These are phyloP conservation scores for Chymomyza procnemis DNA, from an alignment of 2,888 invertebrate species.

Conservation along the genomic window DNA sequence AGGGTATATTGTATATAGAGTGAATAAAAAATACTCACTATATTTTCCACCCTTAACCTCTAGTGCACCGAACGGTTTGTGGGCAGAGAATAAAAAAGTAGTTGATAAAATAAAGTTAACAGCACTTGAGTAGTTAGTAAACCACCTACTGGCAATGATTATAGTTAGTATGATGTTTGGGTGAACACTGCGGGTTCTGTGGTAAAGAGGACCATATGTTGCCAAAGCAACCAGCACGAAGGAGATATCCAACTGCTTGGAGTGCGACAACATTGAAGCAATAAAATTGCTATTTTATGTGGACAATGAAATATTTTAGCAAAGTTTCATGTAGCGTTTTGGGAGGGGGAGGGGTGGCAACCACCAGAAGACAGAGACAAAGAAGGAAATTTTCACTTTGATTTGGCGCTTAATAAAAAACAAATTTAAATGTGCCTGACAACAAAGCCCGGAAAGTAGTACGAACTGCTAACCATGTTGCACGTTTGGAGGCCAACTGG, in stretches of 20 bases:
- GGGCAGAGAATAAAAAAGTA: slow-evolving; percentile 47
- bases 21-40: too few relatives aligned
- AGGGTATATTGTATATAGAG: too few relatives aligned
- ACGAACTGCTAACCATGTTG: background rate
- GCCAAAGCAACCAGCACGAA: background rate
- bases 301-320: background rate
- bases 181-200: background rate
- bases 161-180: background rate
- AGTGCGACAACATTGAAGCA: slow-evolving; percentile 68
- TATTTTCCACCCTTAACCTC: background rate
- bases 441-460: slow-evolving; percentile 36
- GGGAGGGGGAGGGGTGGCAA: background rate
- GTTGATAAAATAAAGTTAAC: slow-evolving; percentile 73
- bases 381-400: slow-evolving; percentile 55
- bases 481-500: slow-evolving; percentile 30
- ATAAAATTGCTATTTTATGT: slow-evolving; percentile 67
- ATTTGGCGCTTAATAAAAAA: slow-evolving; percentile 70
- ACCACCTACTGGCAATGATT: slow-evolving; percentile 1
- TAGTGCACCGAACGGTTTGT: background rate
- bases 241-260: slow-evolving; percentile 47
- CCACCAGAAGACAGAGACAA: background rate
- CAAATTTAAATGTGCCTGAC: slow-evolving; percentile 72
- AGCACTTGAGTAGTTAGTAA: slow-evolving; percentile 68
- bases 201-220: background rate
- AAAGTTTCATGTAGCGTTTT: background rate